Evolutionary conservation across 2,113 vertebrate species (phyloP).

Genomic region (Zingel zingel): DNA sequence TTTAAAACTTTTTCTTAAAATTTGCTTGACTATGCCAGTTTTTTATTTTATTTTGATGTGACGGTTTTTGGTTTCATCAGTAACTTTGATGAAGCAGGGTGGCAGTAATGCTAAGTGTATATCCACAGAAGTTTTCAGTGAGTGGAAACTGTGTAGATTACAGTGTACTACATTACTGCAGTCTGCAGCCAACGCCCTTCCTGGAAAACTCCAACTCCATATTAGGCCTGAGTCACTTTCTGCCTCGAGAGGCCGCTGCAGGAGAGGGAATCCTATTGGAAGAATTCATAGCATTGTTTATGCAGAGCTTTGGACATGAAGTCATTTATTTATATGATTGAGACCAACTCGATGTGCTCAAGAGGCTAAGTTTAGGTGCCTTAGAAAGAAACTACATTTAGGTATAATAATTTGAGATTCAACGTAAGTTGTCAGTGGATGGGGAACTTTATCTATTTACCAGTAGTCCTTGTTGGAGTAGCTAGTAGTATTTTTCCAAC

Average conservation of each 20-base stretch:
- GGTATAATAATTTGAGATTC: not conserved
- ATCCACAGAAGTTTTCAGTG: not conserved
- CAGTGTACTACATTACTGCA: slow-evolving; percentile 5
- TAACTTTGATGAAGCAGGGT: not conserved
- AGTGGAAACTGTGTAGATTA: slow-evolving; percentile 33
- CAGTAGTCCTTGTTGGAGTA: not conserved
- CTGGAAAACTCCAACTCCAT: slow-evolving; percentile 36
- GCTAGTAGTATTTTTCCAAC: too few species aligned
- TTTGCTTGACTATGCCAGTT: too few species aligned
- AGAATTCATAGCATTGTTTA: not conserved
- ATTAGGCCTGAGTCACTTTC: slow-evolving; percentile 9
- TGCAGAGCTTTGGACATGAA: not conserved
- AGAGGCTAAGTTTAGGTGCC: not conserved
- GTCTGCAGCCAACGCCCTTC: slow-evolving; percentile 57
- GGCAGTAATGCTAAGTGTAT: not conserved
- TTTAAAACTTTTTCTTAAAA: too few species aligned
- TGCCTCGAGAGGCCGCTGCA: slow-evolving; percentile 50
- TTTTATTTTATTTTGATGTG: not conserved
- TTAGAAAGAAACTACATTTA: not conserved
- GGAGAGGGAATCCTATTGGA: not conserved
- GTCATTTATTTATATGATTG: not conserved
- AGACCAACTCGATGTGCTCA: not conserved
- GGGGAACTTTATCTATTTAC: not conserved
- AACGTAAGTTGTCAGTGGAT: not conserved
- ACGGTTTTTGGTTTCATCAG: not conserved